These are phyloP conservation scores for Solea senegalensis DNA, from an alignment of 2,113 vertebrate genomes.

Conservation along the genomic window DNA sequence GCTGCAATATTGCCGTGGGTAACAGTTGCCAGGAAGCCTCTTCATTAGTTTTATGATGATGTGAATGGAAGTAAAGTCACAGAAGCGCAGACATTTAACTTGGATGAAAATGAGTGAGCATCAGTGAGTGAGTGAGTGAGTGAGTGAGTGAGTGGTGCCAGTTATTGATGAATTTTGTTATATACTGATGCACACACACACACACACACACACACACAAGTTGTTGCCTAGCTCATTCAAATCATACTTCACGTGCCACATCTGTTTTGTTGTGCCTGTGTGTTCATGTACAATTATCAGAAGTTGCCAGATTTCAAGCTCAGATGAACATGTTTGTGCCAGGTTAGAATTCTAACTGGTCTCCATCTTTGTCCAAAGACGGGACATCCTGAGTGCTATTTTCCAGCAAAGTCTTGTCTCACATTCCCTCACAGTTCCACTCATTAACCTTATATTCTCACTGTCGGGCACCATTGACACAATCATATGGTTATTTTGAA, in stretches of 20 bases:
- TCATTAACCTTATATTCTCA: neutral
- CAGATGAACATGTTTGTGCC: neutral
- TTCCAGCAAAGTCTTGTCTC: no score
- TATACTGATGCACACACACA: neutral
- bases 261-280: no score
- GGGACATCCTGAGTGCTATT: no score
- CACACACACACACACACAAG: neutral
- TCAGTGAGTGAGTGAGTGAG: neutral
- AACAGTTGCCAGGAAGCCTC: conserved; percentile 38
- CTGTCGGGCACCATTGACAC: neutral
- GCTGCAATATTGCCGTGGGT: neutral
- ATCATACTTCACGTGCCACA: neutral
- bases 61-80: conserved; percentile 12
- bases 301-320: neutral
- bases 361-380: neutral
- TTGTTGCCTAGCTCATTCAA: conserved; percentile 24
- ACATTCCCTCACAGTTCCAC: no score
- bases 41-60: conserved; percentile 38
- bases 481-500: no score
- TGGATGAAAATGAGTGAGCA: no score
- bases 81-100: neutral
- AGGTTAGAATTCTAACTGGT: neutral
- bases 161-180: conserved; percentile 1
- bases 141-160: conserved; percentile 1
- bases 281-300: neutral